Conservation (phyloP, 2,113 vertebrate species). For the Oreochromis tanganicae region DNA sequence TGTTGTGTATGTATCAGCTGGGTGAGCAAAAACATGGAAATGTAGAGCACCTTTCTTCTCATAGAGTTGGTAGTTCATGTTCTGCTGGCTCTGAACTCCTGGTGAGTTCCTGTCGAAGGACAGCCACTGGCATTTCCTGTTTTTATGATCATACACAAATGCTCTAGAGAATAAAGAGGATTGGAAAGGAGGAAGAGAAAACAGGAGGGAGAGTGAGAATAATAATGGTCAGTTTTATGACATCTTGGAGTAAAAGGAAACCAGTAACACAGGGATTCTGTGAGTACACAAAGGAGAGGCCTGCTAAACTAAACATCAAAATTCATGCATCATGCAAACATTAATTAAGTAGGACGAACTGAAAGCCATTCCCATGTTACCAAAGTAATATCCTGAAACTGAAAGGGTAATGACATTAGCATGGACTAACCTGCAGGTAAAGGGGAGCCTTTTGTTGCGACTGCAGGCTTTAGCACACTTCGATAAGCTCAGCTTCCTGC, state of each 20-base stretch:
- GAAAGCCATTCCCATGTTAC: neutral
- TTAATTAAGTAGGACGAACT: neutral
- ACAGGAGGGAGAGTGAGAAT: neutral
- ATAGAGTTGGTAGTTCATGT: constrained; percentile 88
- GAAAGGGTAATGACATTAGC: neutral
- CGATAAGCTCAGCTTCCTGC: constrained; percentile 77
- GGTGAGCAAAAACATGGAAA: neutral
- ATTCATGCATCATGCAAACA: neutral
- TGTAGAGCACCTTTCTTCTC: constrained; percentile 91
- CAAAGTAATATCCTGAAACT: neutral
- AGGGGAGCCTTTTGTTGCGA: constrained; percentile 82
- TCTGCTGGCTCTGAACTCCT: constrained; percentile 79
- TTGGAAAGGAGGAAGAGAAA: neutral
- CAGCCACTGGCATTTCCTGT: constrained; percentile 87
- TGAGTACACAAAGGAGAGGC: neutral
- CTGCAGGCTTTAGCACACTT: constrained; percentile 89
- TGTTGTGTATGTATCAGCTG: neutral
- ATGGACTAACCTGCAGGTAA: constrained; percentile 88
- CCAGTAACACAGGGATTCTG: neutral
- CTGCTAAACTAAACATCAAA: neutral
- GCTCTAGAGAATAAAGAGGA: constrained; percentile 61
- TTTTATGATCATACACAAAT: constrained; percentile 75
- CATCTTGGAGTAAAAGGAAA: neutral
- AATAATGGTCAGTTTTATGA: neutral
- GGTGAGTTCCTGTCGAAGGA: constrained; percentile 89